These are phyloP conservation scores for Calliopum simillimum DNA, from an alignment of 2,888 invertebrate species.

Conservation along the genomic window DNA sequence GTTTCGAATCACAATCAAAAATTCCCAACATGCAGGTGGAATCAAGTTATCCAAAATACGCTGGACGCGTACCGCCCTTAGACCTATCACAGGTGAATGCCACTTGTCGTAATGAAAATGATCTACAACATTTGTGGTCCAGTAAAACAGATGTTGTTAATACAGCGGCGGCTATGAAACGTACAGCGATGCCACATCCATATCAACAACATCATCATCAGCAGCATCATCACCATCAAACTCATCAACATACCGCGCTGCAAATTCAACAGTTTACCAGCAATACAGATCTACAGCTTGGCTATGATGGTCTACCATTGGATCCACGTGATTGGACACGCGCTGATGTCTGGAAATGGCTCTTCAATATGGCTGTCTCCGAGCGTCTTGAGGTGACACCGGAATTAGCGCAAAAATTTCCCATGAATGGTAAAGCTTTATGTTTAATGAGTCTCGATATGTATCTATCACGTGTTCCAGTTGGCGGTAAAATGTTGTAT, in stretches of 20 bases:
- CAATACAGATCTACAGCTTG: slow-evolving; percentile 51
- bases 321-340: slow-evolving; percentile 81
- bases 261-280: slow-evolving; percentile 42
- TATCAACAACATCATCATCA: slow-evolving; percentile 47
- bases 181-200: slow-evolving; percentile 52
- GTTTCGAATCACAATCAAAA: too few species aligned
- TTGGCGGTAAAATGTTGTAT: slow-evolving; percentile 76
- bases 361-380: slow-evolving; percentile 71
- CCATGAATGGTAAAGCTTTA: slow-evolving; percentile 84
- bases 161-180: slow-evolving; percentile 45
- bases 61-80: slow-evolving; percentile 65
- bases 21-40: slow-evolving; percentile 61
- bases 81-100: slow-evolving; percentile 63
- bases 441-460: slow-evolving; percentile 82
- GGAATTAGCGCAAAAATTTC: slow-evolving; percentile 71
- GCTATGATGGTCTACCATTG: slow-evolving; percentile 66
- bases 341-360: slow-evolving; percentile 77
- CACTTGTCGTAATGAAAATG: slow-evolving; percentile 56
- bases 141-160: slow-evolving; percentile 40
- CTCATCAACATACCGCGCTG: slow-evolving; percentile 20
- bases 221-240: slow-evolving; percentile 31
- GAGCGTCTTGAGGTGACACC: slow-evolving; percentile 67
- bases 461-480: slow-evolving; percentile 78
- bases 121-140: slow-evolving; percentile 55
- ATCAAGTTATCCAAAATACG: slow-evolving; percentile 63